Base-by-base conservation (phyloP, 2,888 invertebrate genomes). In the Tenthredo scrophulariae region DNA sequence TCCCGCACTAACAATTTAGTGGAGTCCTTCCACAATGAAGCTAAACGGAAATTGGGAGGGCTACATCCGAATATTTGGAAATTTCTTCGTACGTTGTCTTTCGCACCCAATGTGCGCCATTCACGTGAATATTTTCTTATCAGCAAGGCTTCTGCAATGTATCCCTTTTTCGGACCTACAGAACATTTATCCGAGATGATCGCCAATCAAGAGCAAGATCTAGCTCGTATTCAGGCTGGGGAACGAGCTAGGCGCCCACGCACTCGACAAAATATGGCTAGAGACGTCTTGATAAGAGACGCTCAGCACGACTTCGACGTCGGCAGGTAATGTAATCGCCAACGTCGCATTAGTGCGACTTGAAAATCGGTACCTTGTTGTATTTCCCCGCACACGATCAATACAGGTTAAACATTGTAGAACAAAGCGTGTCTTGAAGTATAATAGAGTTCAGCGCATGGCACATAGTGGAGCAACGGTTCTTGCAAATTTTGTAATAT, bases 21-120 rank as follows among this genome's bases (percentile, higher is more conserved):
- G 6, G 85, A 85, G 18, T 82, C 62, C 13, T 85, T 85, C 26
- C 85, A 85, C 33, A 85, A 65, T 10, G 82, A 72, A 13, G 85
- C 74, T 3, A 83, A 43, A n/a, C 22, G 62, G 0, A 83, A 65
- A 26, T 65, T 85, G 7, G 85, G 85, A 26, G 83, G 82, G 4
- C 62, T 85, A 0, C 85, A 84, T 65, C 85, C 85, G 0, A 84
- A 62, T 43, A n/a, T 85, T 2, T 85, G 85, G 82, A 82, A n/a
- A 33, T 85, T 85, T 4, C 13, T 85, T 4, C 82, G 85, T 85
- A 46, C 15, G 50, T 50, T 50, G 50, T 50, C 46, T 15, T 46
- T 46, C 15, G 46, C 46, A 46, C 46, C 46, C 46, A 46, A 46
- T 46, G 46, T 46, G 46, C 15, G 46, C 15, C 15, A 46, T 46